Conservation (phyloP, 2,888 invertebrate genomes). For the Xanthostigma xanthostigma region DNA sequence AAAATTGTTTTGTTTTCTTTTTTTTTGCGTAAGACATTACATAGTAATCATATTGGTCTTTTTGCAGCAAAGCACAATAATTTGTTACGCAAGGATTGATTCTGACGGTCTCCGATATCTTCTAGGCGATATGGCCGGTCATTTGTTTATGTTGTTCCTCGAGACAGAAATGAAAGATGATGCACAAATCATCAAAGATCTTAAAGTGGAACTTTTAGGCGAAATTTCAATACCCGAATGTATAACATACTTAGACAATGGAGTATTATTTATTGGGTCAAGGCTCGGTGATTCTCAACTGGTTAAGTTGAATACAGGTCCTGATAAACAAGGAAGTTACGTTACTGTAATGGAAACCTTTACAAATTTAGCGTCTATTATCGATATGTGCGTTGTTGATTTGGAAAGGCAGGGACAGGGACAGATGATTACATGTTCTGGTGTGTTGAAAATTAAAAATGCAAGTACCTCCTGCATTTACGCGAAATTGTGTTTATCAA, state of each 20-base stretch:
- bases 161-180: slow-evolving; percentile 75
- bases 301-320: slow-evolving; percentile 69
- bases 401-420: slow-evolving; percentile 94
- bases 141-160: slow-evolving; percentile 88
- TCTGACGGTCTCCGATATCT: slow-evolving; percentile 78
- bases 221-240: slow-evolving; percentile 93
- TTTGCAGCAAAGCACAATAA: slow-evolving; percentile 75
- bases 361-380: slow-evolving; percentile 92
- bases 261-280: slow-evolving; percentile 92
- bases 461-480: not conserved
- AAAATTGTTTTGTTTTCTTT: too few relatives aligned
- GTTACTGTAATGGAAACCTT: slow-evolving; percentile 92
- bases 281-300: slow-evolving; percentile 93
- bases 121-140: slow-evolving; percentile 87
- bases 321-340: slow-evolving; percentile 77
- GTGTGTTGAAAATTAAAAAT: slow-evolving; percentile 21
- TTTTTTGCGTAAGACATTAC: too few relatives aligned
- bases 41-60: slow-evolving; percentile 2
- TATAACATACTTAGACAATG: slow-evolving; percentile 95
- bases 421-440: slow-evolving; percentile 95
- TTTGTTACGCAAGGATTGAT: slow-evolving; percentile 90
- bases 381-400: slow-evolving; percentile 96
- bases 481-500: not conserved
- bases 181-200: slow-evolving; percentile 64
- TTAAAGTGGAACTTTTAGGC: slow-evolving; percentile 81